phyloP scores from a whole-genome alignment of 2,113 vertebrate species.

The Bubo blakistoni region DNA sequence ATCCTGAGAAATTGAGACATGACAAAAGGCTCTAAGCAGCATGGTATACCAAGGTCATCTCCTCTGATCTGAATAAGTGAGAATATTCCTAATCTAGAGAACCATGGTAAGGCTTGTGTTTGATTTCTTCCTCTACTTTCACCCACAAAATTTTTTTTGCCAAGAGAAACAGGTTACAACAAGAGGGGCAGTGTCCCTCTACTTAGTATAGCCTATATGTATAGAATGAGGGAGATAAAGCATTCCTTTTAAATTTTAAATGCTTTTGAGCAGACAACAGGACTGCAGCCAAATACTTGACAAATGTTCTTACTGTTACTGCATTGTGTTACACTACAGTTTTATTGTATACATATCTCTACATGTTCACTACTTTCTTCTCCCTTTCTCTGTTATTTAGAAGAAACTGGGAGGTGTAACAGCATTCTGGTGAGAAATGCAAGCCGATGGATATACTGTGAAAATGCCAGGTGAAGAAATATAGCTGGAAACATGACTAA shows the following conservation, averaged over 20 bases:
- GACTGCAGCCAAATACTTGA: not conserved
- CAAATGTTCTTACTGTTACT: not conserved
- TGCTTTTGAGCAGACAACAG: not conserved
- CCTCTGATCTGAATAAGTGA: not conserved
- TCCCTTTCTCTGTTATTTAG: not conserved
- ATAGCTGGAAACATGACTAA: not conserved
- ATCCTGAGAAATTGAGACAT: too few relatives aligned
- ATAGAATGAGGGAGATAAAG: rapidly evolving
- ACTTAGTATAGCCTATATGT: not conserved
- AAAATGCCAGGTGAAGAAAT: not conserved
- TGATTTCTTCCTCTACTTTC: not conserved
- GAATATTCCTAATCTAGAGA: not conserved
- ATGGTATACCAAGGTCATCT: not conserved
- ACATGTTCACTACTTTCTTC: not conserved
- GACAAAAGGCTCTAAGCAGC: not conserved
- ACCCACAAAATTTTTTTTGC: not conserved
- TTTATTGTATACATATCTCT: not conserved
- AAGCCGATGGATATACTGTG: not conserved
- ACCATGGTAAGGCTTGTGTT: not conserved
- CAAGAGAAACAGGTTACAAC: not conserved
- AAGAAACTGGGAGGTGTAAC: not conserved
- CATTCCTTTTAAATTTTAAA: not conserved
- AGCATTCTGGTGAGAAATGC: not conserved
- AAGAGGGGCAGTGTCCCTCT: not conserved
- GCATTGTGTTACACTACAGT: not conserved